Base-by-base conservation (phyloP, 2,888 invertebrate species). In the Nemotelus pantherinus region DNA sequence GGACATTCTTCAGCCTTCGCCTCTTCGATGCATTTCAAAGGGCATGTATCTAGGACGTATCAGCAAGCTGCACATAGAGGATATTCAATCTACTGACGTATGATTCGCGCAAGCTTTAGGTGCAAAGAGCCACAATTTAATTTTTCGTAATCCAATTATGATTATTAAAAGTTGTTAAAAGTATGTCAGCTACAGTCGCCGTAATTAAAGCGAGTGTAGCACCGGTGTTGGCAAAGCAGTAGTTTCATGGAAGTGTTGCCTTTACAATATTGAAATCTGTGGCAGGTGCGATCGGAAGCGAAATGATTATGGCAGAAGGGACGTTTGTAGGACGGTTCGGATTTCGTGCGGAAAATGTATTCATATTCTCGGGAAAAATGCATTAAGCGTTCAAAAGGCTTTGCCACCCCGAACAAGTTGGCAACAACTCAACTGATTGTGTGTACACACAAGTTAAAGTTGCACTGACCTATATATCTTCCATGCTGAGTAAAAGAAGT, bases 141-240 rank as follows among this genome's bases (percentile, higher is more conserved):
- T 74, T 74, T 72, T 60, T 63, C 48, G 10, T 63, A 74, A 63
- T 74, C 63, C 74, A 74, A 74, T 74, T 74, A 74, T 63, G 41
- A 63, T 74, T 74, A 57, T 74, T 63, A 74, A 74, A 74, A 43
- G 74, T 74, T 63, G 48, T 74, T 74, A 74, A 74, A 45, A 74
- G 60, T 48, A 74, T 60, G 74, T 74, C 74, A 60, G 60, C 60
- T 48, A 74, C 63, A 74, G 60, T 74, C 74, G 41, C 50, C 10
- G 39, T 74, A 63, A 74, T 74, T 74, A 74, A 74, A 48, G 63
- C 74, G 45, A 70, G 43, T 55, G 47, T 65, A 65, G 47, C 44
- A n/a, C 6, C 47, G 25, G 25, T 25, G 25, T 1, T 25, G 25
- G 25, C 25, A 25, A 25, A 25, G 25, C 44, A 4, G 53, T 7